Conservation (phyloP, 2,797 vertebrate species). For the Phrynocephalus guinanensis region DNA sequence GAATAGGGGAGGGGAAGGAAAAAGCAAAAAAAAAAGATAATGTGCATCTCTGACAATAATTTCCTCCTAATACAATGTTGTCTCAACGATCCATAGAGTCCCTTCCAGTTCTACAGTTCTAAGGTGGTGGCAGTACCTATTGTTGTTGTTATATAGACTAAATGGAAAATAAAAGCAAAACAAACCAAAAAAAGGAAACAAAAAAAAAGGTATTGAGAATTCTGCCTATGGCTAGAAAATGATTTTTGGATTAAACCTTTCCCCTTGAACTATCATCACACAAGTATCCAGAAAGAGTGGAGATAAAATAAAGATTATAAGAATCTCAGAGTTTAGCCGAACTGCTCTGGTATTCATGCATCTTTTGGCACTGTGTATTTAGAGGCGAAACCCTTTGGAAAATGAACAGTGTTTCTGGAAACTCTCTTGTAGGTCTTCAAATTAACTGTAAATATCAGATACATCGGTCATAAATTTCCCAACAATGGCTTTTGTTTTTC, state of each 20-base stretch:
- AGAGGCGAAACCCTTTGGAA: background rate
- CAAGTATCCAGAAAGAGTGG: background rate
- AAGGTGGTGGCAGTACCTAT: background rate
- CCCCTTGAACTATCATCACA: background rate
- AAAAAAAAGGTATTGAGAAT: background rate
- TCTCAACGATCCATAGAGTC: background rate
- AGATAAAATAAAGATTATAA: background rate
- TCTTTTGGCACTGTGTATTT: background rate
- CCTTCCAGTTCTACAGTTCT: background rate
- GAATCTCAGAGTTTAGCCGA: background rate
- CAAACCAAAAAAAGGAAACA: no score
- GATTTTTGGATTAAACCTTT: background rate
- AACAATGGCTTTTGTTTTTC: background rate
- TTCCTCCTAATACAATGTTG: background rate
- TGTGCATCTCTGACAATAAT: no score
- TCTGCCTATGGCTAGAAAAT: background rate
- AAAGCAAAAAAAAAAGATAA: no score
- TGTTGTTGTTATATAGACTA: background rate
- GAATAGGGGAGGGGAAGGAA: no score
- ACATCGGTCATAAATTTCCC: constrained; percentile 5
- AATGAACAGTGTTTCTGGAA: constrained; percentile 6
- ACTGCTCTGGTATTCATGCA: background rate
- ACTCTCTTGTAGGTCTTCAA: constrained; percentile 12
- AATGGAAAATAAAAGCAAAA: background rate
- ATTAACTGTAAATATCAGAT: constrained; percentile 7